Base-by-base conservation (phyloP, 2,888 invertebrate genomes). In the Metalampra italica region DNA sequence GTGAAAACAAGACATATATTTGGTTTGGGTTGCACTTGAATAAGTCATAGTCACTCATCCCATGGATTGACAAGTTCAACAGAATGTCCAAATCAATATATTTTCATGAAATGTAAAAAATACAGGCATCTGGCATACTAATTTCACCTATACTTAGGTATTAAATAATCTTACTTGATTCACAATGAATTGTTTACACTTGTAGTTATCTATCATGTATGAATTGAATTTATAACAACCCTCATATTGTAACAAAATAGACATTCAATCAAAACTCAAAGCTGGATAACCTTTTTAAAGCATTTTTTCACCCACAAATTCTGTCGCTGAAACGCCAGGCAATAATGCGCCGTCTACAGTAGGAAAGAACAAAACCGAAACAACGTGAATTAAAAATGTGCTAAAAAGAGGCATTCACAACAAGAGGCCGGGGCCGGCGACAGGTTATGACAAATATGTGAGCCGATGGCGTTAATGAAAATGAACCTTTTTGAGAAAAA, bases 371-470 rank as follows among this genome's bases (percentile, higher is more conserved):
- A 82, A 84, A 80, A 83, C 71, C 66, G 68, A 77, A 79, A 79
- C 82, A 74, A 76, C 71, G 71, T 66, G 82, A 85, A 87, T 88
- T 86, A 86, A 88, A 88, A 87, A 87, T 78, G 78, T 71, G 68
- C 69, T 70, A 83, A 88, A 88, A 87, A 82, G 74, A 75, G 84
- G 64, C 72, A 78, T 62, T 71, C 62, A 53, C 57, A 62, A 62
- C 66, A 74, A 66, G 73, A 49, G 68, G 63, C 60, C 56, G 56
- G 67, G 62, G 62, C 69, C 66, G 71, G 72, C 74, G 77, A 75
- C 77, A 72, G 77, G 89, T 86, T 88, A 88, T 89, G 89, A 89
- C 89, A 89, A 88, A 88, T 88, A 89, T 88, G 89, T 87, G 85
- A 87, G 81, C 79, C 78, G 79, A 83, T 82, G 82, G 76, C 72